These are phyloP conservation scores for Podarcis raffonei DNA, from an alignment of 2,113 vertebrate species.

Conservation along the genomic window DNA sequence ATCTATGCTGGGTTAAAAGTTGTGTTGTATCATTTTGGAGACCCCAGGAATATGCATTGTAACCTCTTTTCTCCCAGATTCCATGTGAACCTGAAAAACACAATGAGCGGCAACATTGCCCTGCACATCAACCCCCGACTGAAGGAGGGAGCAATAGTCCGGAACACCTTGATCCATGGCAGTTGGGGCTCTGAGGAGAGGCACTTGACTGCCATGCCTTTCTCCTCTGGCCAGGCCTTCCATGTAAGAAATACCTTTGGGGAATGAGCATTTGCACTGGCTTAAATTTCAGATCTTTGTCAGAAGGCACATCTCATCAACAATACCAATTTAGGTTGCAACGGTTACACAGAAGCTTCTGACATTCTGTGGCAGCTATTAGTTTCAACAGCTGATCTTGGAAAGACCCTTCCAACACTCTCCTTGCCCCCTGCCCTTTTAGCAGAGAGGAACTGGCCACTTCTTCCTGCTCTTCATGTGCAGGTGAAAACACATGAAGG, in stretches of 20 bases:
- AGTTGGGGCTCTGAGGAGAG: slow-evolving; percentile 81
- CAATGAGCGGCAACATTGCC: slow-evolving; percentile 64
- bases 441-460: neutral
- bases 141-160: slow-evolving; percentile 66
- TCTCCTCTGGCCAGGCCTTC: slow-evolving; percentile 82
- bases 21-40: neutral
- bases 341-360: neutral
- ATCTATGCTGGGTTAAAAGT: neutral
- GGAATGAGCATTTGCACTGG: neutral
- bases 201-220: slow-evolving; percentile 71
- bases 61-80: slow-evolving; percentile 67
- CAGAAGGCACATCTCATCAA: too few relatives aligned
- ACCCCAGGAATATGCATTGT: too few relatives aligned
- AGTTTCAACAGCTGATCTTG: neutral
- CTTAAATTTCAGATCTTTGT: neutral
- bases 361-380: neutral
- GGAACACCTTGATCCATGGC: slow-evolving; percentile 76
- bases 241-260: slow-evolving; percentile 74
- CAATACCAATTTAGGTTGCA: too few relatives aligned
- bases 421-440: neutral
- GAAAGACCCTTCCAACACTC: neutral
- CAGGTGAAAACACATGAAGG: neutral
- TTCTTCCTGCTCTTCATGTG: neutral
- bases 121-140: slow-evolving; percentile 81
- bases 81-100: slow-evolving; percentile 73